Conservation (phyloP, 2,113 vertebrate genomes). For the Siniperca chuatsi region DNA sequence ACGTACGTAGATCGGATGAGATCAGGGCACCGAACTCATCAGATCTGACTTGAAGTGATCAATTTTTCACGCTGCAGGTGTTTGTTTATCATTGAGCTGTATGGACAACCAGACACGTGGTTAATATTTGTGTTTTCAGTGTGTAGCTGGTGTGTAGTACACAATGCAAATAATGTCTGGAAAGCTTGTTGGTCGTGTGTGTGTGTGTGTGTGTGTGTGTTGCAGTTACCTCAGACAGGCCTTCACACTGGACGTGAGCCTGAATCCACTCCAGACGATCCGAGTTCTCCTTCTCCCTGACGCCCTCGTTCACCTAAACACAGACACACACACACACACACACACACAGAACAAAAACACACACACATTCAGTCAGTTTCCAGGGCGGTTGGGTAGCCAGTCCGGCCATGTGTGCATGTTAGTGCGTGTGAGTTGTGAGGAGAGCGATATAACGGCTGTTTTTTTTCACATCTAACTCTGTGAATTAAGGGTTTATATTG, state of each 20-base stretch:
- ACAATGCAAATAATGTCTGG: too few species aligned
- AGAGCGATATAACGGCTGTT: too few species aligned
- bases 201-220: neutral
- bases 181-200: neutral
- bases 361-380: neutral
- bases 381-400: too few species aligned
- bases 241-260: slow-evolving; percentile 97
- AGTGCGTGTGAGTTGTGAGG: too few species aligned
- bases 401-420: too few species aligned
- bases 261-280: slow-evolving; percentile 99
- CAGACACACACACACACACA: slow-evolving; percentile 74
- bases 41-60: too few species aligned
- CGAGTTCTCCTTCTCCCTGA: slow-evolving; percentile 98
- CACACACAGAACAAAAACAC: neutral
- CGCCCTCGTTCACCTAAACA: slow-evolving; percentile 95
- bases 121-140: neutral
- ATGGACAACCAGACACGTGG: neutral
- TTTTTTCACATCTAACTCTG: too few species aligned
- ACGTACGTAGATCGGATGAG: too few species aligned
- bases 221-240: slow-evolving; percentile 93
- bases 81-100: neutral
- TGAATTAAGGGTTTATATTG: too few species aligned
- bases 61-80: neutral
- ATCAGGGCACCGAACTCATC: too few species aligned
- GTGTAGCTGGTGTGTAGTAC: neutral